Percentiles rank a stretch among this genome's conserved stretches.
These are phyloP conservation scores for Archivesica marissinica DNA, from an alignment of 1,140 invertebrate genomes.

Conservation along the genomic window DNA sequence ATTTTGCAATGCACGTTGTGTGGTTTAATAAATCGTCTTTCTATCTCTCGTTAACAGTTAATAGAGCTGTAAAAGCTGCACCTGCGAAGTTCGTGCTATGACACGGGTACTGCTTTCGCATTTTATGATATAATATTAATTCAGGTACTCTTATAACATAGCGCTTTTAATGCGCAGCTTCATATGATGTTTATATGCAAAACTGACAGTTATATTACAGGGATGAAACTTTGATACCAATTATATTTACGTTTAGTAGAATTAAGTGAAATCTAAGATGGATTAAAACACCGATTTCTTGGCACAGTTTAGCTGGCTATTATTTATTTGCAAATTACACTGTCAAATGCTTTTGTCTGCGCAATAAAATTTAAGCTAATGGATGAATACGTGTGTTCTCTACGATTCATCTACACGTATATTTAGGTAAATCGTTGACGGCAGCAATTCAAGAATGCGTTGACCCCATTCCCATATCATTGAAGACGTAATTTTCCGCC, in stretches of 20 bases:
- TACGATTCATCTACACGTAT: neutral
- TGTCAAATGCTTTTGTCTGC: conserved; percentile 42
- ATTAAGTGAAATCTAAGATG: conserved; percentile 25
- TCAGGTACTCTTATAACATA: conserved; percentile 7
- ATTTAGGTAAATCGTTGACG: neutral
- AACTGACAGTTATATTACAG: conserved; percentile 21
- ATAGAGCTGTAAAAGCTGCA: conserved; percentile 7
- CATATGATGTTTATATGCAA: conserved; percentile 28
- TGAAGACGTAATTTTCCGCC: too few species aligned
- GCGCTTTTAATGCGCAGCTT: conserved; percentile 1
- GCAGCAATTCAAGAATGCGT: too few species aligned
- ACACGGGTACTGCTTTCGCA: neutral
- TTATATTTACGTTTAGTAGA: conserved; percentile 32
- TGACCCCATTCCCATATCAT: too few species aligned
- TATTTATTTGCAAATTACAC: conserved; percentile 39
- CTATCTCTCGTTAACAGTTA: too few species aligned
- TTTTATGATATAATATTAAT: conserved; percentile 35
- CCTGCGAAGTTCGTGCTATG: conserved; percentile 2
- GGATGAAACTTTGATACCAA: conserved; percentile 18
- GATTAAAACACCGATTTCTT: conserved; percentile 24
- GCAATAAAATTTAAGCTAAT: conserved; percentile 22
- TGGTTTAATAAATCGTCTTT: too few species aligned
- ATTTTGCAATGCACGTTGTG: too few species aligned
- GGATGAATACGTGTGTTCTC: neutral
- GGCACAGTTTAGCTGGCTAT: neutral